These are phyloP conservation scores for Icerya purchasi DNA, from an alignment of 2,888 invertebrate species.

Conservation along the genomic window DNA sequence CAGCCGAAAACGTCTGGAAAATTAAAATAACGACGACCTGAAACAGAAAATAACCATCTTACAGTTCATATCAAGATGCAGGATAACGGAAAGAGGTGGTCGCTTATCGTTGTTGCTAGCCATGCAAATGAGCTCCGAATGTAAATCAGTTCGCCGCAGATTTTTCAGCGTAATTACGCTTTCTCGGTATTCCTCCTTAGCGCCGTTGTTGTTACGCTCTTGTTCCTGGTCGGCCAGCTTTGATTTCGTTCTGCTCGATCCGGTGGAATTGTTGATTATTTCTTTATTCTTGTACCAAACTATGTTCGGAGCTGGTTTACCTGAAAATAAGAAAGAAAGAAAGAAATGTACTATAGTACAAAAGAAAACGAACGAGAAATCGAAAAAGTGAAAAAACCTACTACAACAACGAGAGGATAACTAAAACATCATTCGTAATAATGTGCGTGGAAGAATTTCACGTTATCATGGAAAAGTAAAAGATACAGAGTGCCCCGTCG, in stretches of 20 bases:
- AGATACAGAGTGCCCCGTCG: too few species aligned
- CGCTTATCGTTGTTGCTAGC: conserved; percentile 53
- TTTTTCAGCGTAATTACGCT: conserved; percentile 47
- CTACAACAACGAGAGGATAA: too few species aligned
- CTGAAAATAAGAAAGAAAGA: too few species aligned
- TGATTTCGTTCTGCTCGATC: neutral
- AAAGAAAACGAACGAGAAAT: too few species aligned
- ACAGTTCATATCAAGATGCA: conserved; percentile 84
- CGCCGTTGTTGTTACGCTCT: neutral
- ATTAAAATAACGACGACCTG: too few species aligned
- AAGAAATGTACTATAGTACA: too few species aligned
- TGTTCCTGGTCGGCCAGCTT: neutral
- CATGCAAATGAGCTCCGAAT: conserved; percentile 60
- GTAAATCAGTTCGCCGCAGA: conserved; percentile 54
- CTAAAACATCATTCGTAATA: too few species aligned
- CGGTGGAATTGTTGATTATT: neutral
- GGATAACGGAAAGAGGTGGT: conserved; percentile 52
- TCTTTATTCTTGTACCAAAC: conserved; percentile 7
- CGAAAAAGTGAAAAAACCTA: too few species aligned
- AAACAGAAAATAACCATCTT: conserved; percentile 36
- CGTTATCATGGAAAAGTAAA: too few species aligned
- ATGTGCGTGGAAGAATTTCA: too few species aligned
- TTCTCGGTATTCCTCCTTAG: neutral
- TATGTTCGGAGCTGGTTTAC: conserved; percentile 9
- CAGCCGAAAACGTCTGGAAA: too few species aligned